Evolutionary conservation across 2,888 invertebrate species (phyloP), one percentile per base, ranked within the genome.

Genomic region (Macrophya alboannulata): DNA sequence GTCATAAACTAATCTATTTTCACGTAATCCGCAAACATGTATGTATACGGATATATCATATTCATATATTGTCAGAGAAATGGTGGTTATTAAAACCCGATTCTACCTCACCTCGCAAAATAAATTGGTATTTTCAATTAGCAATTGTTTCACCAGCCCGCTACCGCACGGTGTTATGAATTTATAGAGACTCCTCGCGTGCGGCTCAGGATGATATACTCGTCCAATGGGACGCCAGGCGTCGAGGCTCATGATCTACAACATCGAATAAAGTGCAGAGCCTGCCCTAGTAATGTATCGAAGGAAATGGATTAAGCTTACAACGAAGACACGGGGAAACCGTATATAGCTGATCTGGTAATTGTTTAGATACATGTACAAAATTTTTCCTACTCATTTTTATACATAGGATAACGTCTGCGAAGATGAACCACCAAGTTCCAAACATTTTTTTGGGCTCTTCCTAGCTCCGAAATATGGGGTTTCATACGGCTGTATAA

Each of bases 71-170:
- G 6, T 25, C 45, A 45, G 72, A 25, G 2, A 45, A 74, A 45
- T 74, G 10, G n/a, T 43, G 21, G 25, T 74, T 17, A 43, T 74
- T 45, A 25, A 74, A 74, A 74, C 43, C 43, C 43, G 6, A 45
- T 45, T 45, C 21, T 45, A 12, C 12, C 45, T 43, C 45, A 74
- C 45, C 1, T 21, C 31, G 45, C 10, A 45, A 77, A 59, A 81
- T 65, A 65, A 81, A 81, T 81, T 81, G 62, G 51, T 81, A 81
- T 81, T 81, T 81, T 81, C 81, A 81, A 81, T 81, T 62, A 81
- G 51, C 81, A 45, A 65, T 43, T 62, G 62, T 65, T 31, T 59
- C 43, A 12, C 81, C 40, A 55, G 17, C 55, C 51, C 31, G 55
- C 12, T 48, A 48, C 31, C 51, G 43, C 25, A 37, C 62, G 62